Evolutionary conservation across 2,113 vertebrate genomes (phyloP), one percentile per base, ranked within the genome.

Genomic region (Variabilichromis moorii): DNA sequence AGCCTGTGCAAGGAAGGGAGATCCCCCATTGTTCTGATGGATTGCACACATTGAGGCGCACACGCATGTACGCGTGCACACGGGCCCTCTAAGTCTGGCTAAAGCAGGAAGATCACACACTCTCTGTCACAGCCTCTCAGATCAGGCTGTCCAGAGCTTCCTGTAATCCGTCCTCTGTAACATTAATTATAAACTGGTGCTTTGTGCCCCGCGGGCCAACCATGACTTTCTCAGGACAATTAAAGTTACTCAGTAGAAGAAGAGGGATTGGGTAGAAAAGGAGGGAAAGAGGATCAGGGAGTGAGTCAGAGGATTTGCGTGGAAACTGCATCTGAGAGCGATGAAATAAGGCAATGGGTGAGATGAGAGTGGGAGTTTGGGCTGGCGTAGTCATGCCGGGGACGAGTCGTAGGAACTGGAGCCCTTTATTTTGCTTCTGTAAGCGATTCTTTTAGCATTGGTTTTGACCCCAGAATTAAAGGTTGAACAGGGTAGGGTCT

Each of bases 221-320:
- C 95, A 95, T 92, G 96, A 96, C 97, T 98, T 98, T 98, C 98
- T 97, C 98, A 98, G 97, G 98, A 98, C 98, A 98, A 98, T 98
- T 98, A 98, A 98, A 98, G 97, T 98, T 97, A 97, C 97, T 98
- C 97, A 97, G 97, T 95, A 96, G 96, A 96, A 95, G 91, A 95
- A 91, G 89, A 87, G 84, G 68, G 88, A 92, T 93, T 92, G 84
- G 87, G 66, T 55, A 53, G 89, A 90, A 95, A 93, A 87, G 55
- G 88, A 86, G 87, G 85, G 86, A 88, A 92, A 82, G 90, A 84
- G 90, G 88, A 91, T 92, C 90, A 92, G 85, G 51, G 84, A 92
- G 76, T 85, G 90, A 92, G 87, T 93, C 91, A 73, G 86, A 90
- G 93, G 92, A 94, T 93, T 95, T 93, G 71, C 86, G 55, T 54